phyloP scores from a whole-genome alignment of 1,140 invertebrate species.

The Ruditapes philippinarum region DNA sequence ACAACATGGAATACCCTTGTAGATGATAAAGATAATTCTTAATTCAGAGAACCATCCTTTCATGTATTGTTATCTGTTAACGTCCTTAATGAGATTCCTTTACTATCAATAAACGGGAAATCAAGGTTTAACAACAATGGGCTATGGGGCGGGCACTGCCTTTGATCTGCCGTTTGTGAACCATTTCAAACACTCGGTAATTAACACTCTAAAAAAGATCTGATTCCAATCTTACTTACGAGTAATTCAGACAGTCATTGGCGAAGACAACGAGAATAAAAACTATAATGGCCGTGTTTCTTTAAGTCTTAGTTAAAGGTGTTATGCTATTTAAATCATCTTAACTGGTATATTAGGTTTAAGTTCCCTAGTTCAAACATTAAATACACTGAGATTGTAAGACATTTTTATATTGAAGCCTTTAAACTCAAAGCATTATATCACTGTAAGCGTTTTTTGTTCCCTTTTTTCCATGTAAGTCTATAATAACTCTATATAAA shows the following conservation, averaged over 20 bases:
- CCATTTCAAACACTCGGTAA: constrained; percentile 21
- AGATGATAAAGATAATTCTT: too few relatives aligned
- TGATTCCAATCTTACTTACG: constrained; percentile 19
- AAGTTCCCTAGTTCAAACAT: constrained; percentile 14
- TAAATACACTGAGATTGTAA: background rate
- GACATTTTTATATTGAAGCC: constrained; percentile 2
- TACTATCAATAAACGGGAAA: background rate
- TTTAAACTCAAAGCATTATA: too few relatives aligned
- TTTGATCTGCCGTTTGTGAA: constrained; percentile 41
- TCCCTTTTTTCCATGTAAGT: too few relatives aligned
- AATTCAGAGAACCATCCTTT: background rate
- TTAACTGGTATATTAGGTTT: too few relatives aligned
- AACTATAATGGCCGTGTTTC: too few relatives aligned
- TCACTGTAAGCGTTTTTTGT: too few relatives aligned
- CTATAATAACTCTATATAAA: too few relatives aligned
- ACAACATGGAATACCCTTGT: background rate
- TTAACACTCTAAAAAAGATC: constrained; percentile 14
- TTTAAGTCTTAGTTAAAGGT: too few relatives aligned
- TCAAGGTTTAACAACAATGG: background rate
- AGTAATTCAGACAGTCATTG: background rate
- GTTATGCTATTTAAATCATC: too few relatives aligned
- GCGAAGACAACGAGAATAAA: too few relatives aligned
- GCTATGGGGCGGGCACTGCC: background rate
- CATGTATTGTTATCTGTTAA: background rate
- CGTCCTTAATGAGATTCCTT: background rate